Base-by-base conservation (phyloP, 1,140 invertebrate genomes). In the Mesaphorura yosii region DNA sequence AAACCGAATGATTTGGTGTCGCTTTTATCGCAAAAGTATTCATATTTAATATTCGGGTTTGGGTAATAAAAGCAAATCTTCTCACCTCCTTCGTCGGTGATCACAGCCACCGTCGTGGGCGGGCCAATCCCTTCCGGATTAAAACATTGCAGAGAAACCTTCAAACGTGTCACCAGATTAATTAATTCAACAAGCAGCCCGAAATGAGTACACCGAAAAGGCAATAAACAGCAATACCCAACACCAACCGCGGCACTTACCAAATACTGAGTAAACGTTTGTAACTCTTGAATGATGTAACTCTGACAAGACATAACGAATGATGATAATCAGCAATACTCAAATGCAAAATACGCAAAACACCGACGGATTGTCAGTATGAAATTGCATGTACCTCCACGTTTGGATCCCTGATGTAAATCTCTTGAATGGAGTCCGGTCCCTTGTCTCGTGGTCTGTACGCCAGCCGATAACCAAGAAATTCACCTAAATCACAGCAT, bases 31-130 rank as follows among this genome's bases (percentile, higher is more conserved):
- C n/a, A n/a, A n/a, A n/a, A n/a, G n/a, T n/a, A n/a, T n/a, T n/a
- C n/a, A n/a, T n/a, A n/a, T n/a, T n/a, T n/a, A n/a, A n/a, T n/a
- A n/a, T n/a, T n/a, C n/a, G n/a, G n/a, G n/a, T n/a, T n/a, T n/a
- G n/a, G n/a, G n/a, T n/a, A n/a, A n/a, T n/a, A n/a, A n/a, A n/a
- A n/a, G n/a, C n/a, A n/a, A n/a, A n/a, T n/a, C n/a, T 49, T 28
- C 79, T 81, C 70, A 85, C 83, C 78, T 66, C 83, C 82, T 77
- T 86, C 83, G 65, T 84, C 83, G 40, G 83, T 86, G 75, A 83
- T 83, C 53, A 84, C 81, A 40, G 81, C 73, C 28, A 84, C 78
- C 31, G 78, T 81, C 10, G 80, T 78, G 41, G 76, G 73, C 25
- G 83, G 82, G 44, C 83, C 82, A 29, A 72, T 70, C 15, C 83